Evolutionary conservation across 1,140 invertebrate species (phyloP).

Genomic region (Heliothis virescens): DNA sequence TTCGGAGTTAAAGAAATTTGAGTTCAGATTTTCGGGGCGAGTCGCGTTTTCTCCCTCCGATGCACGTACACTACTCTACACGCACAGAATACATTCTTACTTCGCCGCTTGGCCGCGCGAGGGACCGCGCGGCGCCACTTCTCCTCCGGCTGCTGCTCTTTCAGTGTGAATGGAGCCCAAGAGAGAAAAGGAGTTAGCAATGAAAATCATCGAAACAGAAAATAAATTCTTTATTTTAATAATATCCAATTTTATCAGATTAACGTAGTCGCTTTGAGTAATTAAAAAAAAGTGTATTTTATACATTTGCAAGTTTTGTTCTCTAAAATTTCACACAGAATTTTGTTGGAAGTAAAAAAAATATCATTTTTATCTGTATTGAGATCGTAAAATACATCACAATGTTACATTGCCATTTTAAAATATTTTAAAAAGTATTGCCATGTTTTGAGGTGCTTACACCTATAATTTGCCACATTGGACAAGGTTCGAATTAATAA

Average conservation of each 20-base stretch:
- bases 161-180: no score
- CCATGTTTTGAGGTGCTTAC: conserved; percentile 58
- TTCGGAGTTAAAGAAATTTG: no score
- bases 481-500: conserved; percentile 40
- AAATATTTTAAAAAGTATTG: conserved; percentile 64
- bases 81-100: no score
- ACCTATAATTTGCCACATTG: conserved; percentile 30
- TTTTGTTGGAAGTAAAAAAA: conserved; percentile 58
- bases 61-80: no score
- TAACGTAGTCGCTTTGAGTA: conserved; percentile 71
- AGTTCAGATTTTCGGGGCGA: no score
- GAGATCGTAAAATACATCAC: conserved; percentile 83
- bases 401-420: conserved; percentile 70
- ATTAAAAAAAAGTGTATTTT: conserved; percentile 58
- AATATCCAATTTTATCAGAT: conserved; percentile 84
- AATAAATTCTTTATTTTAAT: conserved; percentile 85
- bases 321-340: conserved; percentile 50
- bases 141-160: no score
- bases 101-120: no score
- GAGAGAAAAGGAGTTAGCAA: conserved; percentile 1
- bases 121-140: no score
- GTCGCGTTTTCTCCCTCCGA: no score
- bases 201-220: conserved; percentile 78
- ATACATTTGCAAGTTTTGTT: conserved; percentile 54
- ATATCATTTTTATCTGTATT: conserved; percentile 64